These are phyloP conservation scores for Masnerella sp. DNA, from an alignment of 2,888 invertebrate genomes.

Conservation along the genomic window DNA sequence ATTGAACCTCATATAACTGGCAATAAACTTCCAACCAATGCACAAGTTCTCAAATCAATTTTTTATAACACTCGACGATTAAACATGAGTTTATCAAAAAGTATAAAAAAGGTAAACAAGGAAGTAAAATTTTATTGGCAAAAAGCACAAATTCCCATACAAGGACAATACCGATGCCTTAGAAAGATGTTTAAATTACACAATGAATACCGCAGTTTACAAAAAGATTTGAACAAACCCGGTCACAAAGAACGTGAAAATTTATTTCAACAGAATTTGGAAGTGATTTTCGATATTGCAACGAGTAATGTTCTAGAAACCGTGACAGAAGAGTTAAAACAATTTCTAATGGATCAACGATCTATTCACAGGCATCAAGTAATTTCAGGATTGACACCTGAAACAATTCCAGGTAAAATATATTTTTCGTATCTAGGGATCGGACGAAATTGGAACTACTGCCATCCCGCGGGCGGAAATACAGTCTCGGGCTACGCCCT, in stretches of 20 bases:
- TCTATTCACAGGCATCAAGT: slow-evolving; percentile 3
- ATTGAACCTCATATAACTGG: slow-evolving; percentile 6
- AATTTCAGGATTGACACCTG: slow-evolving; percentile 1
- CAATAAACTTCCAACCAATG: slow-evolving; percentile 1
- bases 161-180: slow-evolving; percentile 3
- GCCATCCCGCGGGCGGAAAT: no score
- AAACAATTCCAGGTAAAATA: slow-evolving; percentile 1
- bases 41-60: slow-evolving; percentile 7
- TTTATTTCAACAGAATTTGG: not conserved
- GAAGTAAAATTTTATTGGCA: slow-evolving; percentile 2
- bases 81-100: not conserved
- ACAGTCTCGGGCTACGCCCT: no score
- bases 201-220: slow-evolving; percentile 2
- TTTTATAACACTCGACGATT: slow-evolving; percentile 6
- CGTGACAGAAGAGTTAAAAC: not conserved
- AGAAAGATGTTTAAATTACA: not conserved
- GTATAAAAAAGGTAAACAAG: slow-evolving; percentile 1
- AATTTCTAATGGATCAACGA: slow-evolving; percentile 6
- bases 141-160: slow-evolving; percentile 7
- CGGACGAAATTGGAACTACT: no score
- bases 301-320: slow-evolving; percentile 5
- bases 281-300: slow-evolving; percentile 2
- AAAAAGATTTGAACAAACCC: not conserved
- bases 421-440: no score
- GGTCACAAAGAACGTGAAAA: not conserved